These are phyloP conservation scores for Slavum lentiscoides DNA, from an alignment of 2,888 invertebrate species.

Conservation along the genomic window DNA sequence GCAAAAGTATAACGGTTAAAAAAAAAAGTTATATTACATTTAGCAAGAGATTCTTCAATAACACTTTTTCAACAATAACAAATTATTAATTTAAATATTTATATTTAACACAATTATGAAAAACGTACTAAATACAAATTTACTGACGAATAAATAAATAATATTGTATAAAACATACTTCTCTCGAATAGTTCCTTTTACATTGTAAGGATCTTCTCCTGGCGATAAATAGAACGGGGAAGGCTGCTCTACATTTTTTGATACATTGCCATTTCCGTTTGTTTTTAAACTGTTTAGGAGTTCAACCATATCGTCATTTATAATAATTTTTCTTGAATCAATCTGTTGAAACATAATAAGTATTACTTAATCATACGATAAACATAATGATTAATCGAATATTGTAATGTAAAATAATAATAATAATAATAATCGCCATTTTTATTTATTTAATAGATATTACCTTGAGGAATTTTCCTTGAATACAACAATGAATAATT, in stretches of 20 bases:
- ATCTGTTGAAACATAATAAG: slow-evolving; percentile 33
- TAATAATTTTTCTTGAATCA: slow-evolving; percentile 35
- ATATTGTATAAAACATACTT: slow-evolving; percentile 15
- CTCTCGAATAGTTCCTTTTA: slow-evolving; percentile 24
- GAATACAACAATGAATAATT: slow-evolving; percentile 82
- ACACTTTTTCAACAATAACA: neutral
- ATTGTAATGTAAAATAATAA: slow-evolving; percentile 16
- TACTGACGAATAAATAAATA: no score
- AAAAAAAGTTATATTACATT: no score
- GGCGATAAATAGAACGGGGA: slow-evolving; percentile 40
- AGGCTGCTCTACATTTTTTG: slow-evolving; percentile 18
- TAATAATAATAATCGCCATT: neutral
- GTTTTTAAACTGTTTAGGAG: slow-evolving; percentile 38
- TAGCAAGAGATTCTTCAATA: slow-evolving; percentile 47
- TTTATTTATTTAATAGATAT: slow-evolving; percentile 43
- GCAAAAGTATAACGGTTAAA: no score
- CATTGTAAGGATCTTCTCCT: slow-evolving; percentile 9
- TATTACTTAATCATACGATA: neutral
- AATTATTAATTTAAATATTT: neutral
- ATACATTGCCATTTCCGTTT: slow-evolving; percentile 20
- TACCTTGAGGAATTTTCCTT: slow-evolving; percentile 81
- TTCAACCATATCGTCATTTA: slow-evolving; percentile 47
- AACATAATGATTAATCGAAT: neutral
- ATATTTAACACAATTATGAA: no score
- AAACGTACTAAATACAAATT: no score